A percentile compares a stretch with the other conserved stretches of the same genome.
These are phyloP conservation scores for Nannobrachium achirus DNA, from an alignment of 2,113 vertebrate species.

Conservation along the genomic window DNA sequence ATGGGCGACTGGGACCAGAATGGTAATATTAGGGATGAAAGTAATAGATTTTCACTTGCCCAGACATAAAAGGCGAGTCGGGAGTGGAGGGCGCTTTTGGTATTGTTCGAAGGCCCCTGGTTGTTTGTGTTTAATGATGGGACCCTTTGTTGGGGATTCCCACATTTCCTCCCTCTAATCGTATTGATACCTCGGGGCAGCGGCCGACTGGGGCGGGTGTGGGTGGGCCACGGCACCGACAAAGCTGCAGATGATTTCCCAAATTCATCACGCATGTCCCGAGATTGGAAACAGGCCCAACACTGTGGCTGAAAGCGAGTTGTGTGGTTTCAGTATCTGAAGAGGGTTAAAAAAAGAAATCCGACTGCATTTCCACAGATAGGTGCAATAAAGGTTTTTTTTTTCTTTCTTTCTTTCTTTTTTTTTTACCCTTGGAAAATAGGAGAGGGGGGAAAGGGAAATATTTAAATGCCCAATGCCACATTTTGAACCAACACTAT, in stretches of 20 bases:
- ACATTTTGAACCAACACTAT: too few species aligned
- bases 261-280: conserved; percentile 80
- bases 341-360: conserved; percentile 38
- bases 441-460: too few species aligned
- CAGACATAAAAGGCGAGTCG: conserved; percentile 56
- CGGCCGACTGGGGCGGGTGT: conserved; percentile 60
- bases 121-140: conserved; percentile 77
- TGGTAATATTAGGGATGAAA: conserved; percentile 62
- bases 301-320: conserved; percentile 34
- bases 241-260: conserved; percentile 78
- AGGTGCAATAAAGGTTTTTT: conserved; percentile 20
- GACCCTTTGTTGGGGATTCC: conserved; percentile 77
- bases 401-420: too few species aligned
- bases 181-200: conserved; percentile 72
- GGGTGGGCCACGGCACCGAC: conserved; percentile 76
- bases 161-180: conserved; percentile 81
- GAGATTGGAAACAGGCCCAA: conserved; percentile 79
- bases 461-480: too few species aligned
- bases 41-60: conserved; percentile 61
- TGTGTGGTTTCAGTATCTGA: conserved; percentile 69
- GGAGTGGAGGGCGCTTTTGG: conserved; percentile 51
- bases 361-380: conserved; percentile 20
- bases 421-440: too few species aligned
- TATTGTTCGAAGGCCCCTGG: conserved; percentile 66
- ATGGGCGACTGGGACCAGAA: conserved; percentile 33